Conservation (phyloP, 2,797 vertebrate genomes). For the Molossus molossus region DNA sequence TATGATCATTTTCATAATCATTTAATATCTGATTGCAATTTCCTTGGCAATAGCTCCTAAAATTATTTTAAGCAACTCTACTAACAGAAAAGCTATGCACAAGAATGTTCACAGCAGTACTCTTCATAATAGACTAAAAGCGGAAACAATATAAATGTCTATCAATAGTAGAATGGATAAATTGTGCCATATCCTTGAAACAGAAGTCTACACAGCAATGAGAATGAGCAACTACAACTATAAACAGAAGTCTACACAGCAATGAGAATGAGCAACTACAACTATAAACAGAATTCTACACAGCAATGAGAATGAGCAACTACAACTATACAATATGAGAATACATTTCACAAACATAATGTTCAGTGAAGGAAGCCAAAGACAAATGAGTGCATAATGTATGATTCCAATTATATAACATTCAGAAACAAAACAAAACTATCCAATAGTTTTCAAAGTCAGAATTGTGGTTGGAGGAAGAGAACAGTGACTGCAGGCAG, state of each 20-base stretch:
- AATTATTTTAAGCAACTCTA: conserved; percentile 1
- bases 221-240: too few species aligned
- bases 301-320: background rate
- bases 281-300: background rate
- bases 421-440: conserved; percentile 21
- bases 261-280: too few species aligned
- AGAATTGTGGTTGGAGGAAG: background rate
- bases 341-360: background rate
- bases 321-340: background rate
- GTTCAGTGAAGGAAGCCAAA: background rate
- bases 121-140: conserved; percentile 1
- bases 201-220: too few species aligned
- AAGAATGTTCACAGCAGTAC: conserved; percentile 6
- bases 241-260: too few species aligned
- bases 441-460: background rate
- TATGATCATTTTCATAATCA: conserved; percentile 20
- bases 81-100: background rate
- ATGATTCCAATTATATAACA: background rate
- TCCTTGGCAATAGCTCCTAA: conserved; percentile 19
- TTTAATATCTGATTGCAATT: background rate
- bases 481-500: background rate
- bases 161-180: background rate
- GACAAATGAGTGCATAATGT: background rate
- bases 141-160: conserved; percentile 14
- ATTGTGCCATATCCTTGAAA: background rate